These are phyloP conservation scores for Erebia epiphron DNA, from an alignment of 2,888 invertebrate genomes.

Conservation along the genomic window DNA sequence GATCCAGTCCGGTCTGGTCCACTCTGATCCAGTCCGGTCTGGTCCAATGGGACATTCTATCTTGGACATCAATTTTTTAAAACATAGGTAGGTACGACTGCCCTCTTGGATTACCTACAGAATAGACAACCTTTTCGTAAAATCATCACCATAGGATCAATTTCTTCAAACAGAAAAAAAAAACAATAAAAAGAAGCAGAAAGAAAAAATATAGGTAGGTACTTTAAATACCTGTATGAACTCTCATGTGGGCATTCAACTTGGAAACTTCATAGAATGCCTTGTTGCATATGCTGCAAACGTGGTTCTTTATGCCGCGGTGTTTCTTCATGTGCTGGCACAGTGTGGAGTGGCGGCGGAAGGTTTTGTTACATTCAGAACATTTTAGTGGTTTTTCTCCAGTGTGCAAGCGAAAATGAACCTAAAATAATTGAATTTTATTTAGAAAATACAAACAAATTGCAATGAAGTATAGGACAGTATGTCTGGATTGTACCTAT, in stretches of 20 bases:
- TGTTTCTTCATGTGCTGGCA: constrained; percentile 82
- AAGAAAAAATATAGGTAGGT: too few relatives aligned
- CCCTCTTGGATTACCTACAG: too few relatives aligned
- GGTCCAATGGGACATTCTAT: too few relatives aligned
- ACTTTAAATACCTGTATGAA: constrained; percentile 68
- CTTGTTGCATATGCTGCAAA: constrained; percentile 72
- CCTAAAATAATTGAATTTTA: constrained; percentile 49
- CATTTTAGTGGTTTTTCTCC: constrained; percentile 79
- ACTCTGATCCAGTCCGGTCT: too few relatives aligned
- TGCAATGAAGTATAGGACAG: not conserved
- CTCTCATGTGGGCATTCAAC: constrained; percentile 77
- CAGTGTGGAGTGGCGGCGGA: constrained; percentile 77
- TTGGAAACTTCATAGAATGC: constrained; percentile 81
- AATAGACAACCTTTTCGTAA: too few relatives aligned
- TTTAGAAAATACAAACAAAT: not conserved
- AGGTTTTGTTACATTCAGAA: constrained; percentile 75
- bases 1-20: too few relatives aligned
- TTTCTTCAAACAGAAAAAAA: too few relatives aligned
- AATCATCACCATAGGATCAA: too few relatives aligned
- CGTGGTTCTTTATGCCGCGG: constrained; percentile 76
- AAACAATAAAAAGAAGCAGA: too few relatives aligned
- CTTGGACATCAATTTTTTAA: too few relatives aligned
- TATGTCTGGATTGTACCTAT: too few relatives aligned
- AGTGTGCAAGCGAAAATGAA: constrained; percentile 77
- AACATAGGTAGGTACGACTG: too few relatives aligned